phyloP scores from a whole-genome alignment of 2,113 vertebrate species.

The Accipiter cooperii region DNA sequence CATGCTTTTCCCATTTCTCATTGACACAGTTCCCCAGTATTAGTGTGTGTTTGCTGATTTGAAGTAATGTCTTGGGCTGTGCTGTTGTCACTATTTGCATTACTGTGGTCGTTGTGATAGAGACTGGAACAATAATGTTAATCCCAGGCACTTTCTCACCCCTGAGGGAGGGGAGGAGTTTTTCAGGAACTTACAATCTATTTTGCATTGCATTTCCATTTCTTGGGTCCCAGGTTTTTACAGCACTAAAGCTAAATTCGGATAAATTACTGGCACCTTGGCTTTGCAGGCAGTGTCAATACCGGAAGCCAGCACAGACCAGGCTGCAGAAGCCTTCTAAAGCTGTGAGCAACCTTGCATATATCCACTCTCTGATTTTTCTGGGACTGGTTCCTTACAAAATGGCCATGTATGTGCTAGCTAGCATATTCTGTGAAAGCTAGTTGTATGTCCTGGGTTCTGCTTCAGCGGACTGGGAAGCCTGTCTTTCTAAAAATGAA shows the following conservation, averaged over 20 bases:
- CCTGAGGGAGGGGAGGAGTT: slow-evolving; percentile 3
- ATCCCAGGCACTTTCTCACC: background rate
- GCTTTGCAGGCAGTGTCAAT: background rate
- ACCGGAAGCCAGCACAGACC: background rate
- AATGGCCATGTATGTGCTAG: background rate
- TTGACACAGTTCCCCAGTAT: background rate
- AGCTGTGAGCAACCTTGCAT: background rate
- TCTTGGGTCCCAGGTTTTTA: background rate
- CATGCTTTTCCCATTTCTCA: background rate
- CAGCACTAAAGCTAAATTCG: background rate
- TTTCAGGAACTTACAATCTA: background rate
- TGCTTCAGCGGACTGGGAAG: background rate
- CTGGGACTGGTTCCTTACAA: background rate
- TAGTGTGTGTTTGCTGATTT: background rate
- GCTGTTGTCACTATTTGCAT: background rate
- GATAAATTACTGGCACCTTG: background rate
- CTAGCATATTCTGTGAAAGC: background rate
- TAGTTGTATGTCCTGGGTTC: background rate
- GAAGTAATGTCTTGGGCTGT: background rate
- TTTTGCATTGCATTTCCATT: slow-evolving; percentile 2
- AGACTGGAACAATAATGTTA: background rate
- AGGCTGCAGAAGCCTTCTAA: background rate
- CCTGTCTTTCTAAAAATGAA: background rate
- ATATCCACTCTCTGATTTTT: background rate
- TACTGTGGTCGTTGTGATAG: background rate